These are phyloP conservation scores for Baccha elongata DNA, from an alignment of 2,888 invertebrate species.

Conservation along the genomic window DNA sequence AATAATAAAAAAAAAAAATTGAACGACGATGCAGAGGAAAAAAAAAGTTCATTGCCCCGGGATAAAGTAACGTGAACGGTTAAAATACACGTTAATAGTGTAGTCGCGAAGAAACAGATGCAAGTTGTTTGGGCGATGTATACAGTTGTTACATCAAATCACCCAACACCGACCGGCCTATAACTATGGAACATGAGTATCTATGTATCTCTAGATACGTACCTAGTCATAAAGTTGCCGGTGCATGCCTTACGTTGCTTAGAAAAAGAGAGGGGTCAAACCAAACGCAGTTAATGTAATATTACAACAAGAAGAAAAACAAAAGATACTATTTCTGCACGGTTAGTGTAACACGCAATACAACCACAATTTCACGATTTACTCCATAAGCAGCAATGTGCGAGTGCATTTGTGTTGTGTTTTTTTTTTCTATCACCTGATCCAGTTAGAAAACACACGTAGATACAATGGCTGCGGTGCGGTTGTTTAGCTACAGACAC, in stretches of 20 bases:
- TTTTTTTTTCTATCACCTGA: constrained; percentile 38
- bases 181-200: constrained; percentile 21
- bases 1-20: constrained; percentile 29
- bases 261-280: constrained; percentile 55
- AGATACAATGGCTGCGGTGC: constrained; percentile 18
- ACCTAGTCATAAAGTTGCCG: constrained; percentile 43
- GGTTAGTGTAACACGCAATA: constrained; percentile 52
- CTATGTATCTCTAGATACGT: neutral
- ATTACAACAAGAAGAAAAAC: constrained; percentile 1
- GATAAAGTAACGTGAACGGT: constrained; percentile 57
- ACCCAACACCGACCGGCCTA: constrained; percentile 15
- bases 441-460: constrained; percentile 40
- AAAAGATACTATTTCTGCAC: constrained; percentile 32
- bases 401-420: constrained; percentile 39
- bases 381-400: constrained; percentile 3
- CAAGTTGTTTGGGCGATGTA: constrained; percentile 58
- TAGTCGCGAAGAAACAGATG: constrained; percentile 54
- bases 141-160: constrained; percentile 54
- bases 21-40: constrained; percentile 54
- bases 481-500: neutral
- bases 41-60: constrained; percentile 67
- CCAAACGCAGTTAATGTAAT: constrained; percentile 24
- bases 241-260: constrained; percentile 39
- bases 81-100: constrained; percentile 59
- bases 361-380: constrained; percentile 12